Base-by-base conservation (phyloP, 2,888 invertebrate genomes). In the Pseudococcus viburni region DNA sequence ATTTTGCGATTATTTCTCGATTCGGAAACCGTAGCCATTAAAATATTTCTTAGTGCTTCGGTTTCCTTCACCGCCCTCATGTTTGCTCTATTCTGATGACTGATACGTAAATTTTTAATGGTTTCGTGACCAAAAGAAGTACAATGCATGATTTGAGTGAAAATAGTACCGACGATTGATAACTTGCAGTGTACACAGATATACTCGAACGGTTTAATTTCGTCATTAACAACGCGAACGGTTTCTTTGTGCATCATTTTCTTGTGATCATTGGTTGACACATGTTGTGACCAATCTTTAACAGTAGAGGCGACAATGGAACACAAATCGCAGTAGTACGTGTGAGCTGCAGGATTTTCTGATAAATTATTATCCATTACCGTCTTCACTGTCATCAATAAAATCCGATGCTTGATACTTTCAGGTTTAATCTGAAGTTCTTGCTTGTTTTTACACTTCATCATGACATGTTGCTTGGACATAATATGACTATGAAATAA, bases 271-370 rank as follows among this genome's bases (percentile, higher is more conserved):
- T 64, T 19, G 9, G 7, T 64, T 39, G 33, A 19, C 19, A 59
- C 12, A 85, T 85, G 85, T 39, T 39, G 19, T 4, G 8, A 11
- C 85, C 85, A 85, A 19, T 19, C 26, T 17, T 64, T n/a, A 26
- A 4, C 15, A 0, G n/a, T 12, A 15, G n/a, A 12, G 1, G 85
- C 17, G 26, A 42, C 33, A 26, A 64, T 64, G 17, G 22, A 59
- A 39, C 85, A 85, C n/a, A 85, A 39, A 59, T 85, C 85, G 22
- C 85, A 85, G 42, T 39, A 85, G 26, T 64, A 85, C 4, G 59
- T 33, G 19, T 22, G 42, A n/a, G 48, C 19, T 19, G 15, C 9
- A 15, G 48, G 19, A 48, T 48, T 84, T 4, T 12, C 22, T 4
- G 17, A 55, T 15, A 15, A 22, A 42, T 85, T 42, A 33, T 39